Base-by-base conservation (phyloP, 1,140 invertebrate species). In the Sitophilus oryzae region DNA sequence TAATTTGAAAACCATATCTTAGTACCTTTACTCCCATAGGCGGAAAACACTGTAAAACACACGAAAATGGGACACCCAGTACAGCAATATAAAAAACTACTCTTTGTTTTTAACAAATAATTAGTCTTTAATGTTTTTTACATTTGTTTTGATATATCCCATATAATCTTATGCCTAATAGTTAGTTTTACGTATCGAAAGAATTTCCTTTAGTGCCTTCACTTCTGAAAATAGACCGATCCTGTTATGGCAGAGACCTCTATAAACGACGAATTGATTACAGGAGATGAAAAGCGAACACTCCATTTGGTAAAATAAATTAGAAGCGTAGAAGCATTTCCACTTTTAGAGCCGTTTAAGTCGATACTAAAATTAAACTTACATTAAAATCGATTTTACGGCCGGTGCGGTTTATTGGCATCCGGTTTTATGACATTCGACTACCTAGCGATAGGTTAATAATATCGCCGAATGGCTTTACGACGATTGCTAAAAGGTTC, bases 171-270 rank as follows among this genome's bases (percentile, higher is more conserved):
- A n/a, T n/a, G n/a, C n/a, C n/a, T n/a, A n/a, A n/a, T n/a, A n/a
- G n/a, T n/a, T n/a, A n/a, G n/a, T n/a, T n/a, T n/a, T 50, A 19
- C 25, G 36, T 50, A 50, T 23, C 14, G 36, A 14, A 38, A 38
- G 16, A 14, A 40, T 40, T 50, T n/a, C n/a, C n/a, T n/a, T n/a
- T n/a, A n/a, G n/a, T n/a, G n/a, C n/a, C n/a, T n/a, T n/a, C n/a
- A n/a, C n/a, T n/a, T 35, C 46, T 35, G 37, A 48, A 36, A 16
- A 18, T 36, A 36, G 19, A 14, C 18, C 46, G 30, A 48, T 18
- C 37, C 14, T 19, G 18, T 50, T 21, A 44, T 20, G 42, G 22
- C 19, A 21, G n/a, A 44, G 22, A 44, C 20, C 38, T 10, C 38
- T 19, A 41, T 41, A 10, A 41, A 41, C 22, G 19, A 44, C 19